Evolutionary conservation across 2,113 vertebrate species (phyloP).

Genomic region (Macroglossus sobrinus): DNA sequence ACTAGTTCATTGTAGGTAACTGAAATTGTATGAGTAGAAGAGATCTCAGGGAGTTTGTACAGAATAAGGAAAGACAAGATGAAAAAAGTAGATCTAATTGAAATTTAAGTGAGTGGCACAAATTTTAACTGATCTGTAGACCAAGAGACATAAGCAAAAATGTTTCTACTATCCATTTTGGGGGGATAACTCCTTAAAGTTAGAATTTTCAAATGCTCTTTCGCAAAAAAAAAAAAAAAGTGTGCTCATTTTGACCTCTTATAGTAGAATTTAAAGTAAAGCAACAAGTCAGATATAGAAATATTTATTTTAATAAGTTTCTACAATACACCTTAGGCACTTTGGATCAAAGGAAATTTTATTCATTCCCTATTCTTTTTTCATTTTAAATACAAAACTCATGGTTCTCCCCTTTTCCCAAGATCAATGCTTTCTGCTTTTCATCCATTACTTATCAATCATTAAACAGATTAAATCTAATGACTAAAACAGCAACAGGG

Average conservation of each 20-base stretch:
- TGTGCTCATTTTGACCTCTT: background rate
- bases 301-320: background rate
- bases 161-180: background rate
- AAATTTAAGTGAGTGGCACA: background rate
- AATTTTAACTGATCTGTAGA: background rate
- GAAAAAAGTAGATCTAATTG: background rate
- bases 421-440: background rate
- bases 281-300: background rate
- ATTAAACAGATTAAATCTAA: background rate
- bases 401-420: background rate
- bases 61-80: background rate
- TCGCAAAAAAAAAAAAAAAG: background rate
- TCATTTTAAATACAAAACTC: slow-evolving; percentile 31
- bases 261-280: background rate
- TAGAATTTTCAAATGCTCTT: background rate
- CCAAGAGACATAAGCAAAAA: background rate
- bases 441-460: background rate
- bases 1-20: background rate
- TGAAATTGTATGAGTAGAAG: background rate
- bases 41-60: too few relatives aligned
- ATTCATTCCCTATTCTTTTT: background rate
- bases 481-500: background rate
- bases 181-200: background rate
- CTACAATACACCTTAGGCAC: background rate
- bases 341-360: background rate